Percentiles rank a stretch among this genome's conserved stretches.
phyloP scores from a whole-genome alignment of 1,140 invertebrate species.

The Pectinophora gossypiella region DNA sequence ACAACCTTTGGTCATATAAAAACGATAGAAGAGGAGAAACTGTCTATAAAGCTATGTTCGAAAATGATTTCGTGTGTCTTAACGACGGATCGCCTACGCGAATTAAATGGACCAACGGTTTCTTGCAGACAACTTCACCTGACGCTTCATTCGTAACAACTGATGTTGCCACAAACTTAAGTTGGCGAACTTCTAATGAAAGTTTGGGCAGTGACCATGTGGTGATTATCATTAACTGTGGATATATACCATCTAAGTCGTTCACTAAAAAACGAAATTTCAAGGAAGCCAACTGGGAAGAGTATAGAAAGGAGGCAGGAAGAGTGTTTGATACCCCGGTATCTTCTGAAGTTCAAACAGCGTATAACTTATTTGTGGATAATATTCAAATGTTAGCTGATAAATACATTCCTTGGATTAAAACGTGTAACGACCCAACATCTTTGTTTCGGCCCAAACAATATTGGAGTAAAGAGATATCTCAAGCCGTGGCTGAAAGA shows the following conservation, averaged over 20 bases:
- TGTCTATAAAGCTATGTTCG: background rate
- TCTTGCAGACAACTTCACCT: constrained; percentile 4
- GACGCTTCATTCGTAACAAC: constrained; percentile 1
- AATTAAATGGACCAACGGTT: background rate
- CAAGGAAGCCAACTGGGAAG: constrained; percentile 2
- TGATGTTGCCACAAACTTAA: background rate
- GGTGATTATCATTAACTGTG: background rate
- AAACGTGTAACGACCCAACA: background rate
- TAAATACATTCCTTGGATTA: constrained; percentile 1
- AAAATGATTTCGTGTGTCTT: constrained; percentile 1
- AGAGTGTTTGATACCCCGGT: too few relatives aligned
- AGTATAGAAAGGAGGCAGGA: background rate
- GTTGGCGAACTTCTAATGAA: background rate
- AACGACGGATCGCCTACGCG: constrained; percentile 1
- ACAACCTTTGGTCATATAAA: constrained; percentile 2
- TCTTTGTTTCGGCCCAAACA: background rate
- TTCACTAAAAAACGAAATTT: background rate
- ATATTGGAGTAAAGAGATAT: constrained; percentile 1
- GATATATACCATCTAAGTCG: background rate
- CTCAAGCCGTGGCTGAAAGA: constrained; percentile 1
- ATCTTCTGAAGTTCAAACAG: background rate
- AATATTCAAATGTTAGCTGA: background rate
- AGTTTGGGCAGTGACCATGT: background rate
- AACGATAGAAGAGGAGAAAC: background rate
- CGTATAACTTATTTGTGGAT: background rate